These are phyloP conservation scores for Molossus alvarezi DNA, from an alignment of 2,797 vertebrate species.

Conservation along the genomic window DNA sequence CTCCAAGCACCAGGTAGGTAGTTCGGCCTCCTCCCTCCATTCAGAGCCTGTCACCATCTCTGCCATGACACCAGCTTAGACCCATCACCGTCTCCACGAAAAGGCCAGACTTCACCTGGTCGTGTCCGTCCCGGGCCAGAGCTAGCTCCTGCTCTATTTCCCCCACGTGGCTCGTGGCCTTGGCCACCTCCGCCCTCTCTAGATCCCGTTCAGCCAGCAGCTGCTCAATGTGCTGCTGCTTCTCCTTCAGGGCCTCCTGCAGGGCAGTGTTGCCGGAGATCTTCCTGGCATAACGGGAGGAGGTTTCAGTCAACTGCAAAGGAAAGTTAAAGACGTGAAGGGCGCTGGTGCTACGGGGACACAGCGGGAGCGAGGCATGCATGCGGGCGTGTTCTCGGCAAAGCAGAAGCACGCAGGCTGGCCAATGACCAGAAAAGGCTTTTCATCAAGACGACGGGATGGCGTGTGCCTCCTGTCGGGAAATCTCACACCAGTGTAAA, in stretches of 20 bases:
- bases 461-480: not conserved
- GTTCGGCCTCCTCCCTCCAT: not conserved
- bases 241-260: constrained; percentile 99
- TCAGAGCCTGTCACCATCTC: constrained; percentile 40
- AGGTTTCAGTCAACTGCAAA: constrained; percentile 97
- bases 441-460: not conserved
- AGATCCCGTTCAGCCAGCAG: constrained; percentile 98
- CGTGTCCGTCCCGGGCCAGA: constrained; percentile 95
- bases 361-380: constrained; percentile 44
- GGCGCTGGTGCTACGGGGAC: not conserved
- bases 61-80: not conserved
- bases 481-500: not conserved
- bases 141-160: constrained; percentile 97
- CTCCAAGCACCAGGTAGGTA: not conserved
- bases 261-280: constrained; percentile 99
- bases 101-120: constrained; percentile 93
- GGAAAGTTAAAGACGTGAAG: constrained; percentile 82
- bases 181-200: constrained; percentile 98
- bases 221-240: constrained; percentile 99
- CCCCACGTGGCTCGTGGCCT: constrained; percentile 97
- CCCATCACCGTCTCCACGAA: constrained; percentile 26
- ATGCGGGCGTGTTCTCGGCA: constrained; percentile 15
- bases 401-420: constrained; percentile 62
- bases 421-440: not conserved
- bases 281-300: constrained; percentile 97